Evolutionary conservation across 2,113 vertebrate genomes (phyloP).

Genomic region (Zosterops borbonicus): DNA sequence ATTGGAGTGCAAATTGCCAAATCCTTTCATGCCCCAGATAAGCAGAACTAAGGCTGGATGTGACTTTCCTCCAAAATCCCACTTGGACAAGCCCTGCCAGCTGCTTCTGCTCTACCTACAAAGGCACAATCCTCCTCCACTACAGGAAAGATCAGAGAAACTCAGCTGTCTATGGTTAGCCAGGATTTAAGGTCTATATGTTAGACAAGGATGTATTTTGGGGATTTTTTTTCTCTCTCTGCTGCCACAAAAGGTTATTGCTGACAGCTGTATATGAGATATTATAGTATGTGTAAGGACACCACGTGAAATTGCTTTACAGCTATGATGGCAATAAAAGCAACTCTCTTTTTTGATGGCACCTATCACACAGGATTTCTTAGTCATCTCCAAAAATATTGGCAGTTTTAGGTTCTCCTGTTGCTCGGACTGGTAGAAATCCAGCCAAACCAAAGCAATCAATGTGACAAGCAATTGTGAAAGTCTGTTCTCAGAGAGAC

Average conservation of each 20-base stretch:
- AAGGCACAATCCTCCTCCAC: background rate
- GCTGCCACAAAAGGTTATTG: conserved; percentile 27
- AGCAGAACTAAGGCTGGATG: background rate
- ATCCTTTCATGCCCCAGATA: background rate
- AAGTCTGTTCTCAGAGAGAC: background rate
- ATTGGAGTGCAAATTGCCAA: background rate
- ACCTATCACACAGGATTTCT: background rate
- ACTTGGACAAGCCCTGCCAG: background rate
- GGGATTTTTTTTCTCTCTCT: conserved; percentile 16
- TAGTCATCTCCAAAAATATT: background rate
- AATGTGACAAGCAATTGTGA: background rate
- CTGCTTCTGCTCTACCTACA: background rate
- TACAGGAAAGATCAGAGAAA: background rate
- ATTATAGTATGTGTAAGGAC: background rate
- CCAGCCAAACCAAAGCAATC: background rate
- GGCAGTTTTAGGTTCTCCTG: background rate
- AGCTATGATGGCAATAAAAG: background rate
- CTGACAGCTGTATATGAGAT: background rate
- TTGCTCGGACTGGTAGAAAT: background rate
- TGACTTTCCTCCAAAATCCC: background rate
- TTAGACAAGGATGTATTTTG: background rate
- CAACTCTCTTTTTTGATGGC: background rate
- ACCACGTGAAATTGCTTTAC: background rate
- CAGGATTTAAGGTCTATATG: background rate
- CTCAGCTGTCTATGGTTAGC: background rate